These are phyloP conservation scores for Smittia aterrima DNA, from an alignment of 2,888 invertebrate genomes.

Conservation along the genomic window DNA sequence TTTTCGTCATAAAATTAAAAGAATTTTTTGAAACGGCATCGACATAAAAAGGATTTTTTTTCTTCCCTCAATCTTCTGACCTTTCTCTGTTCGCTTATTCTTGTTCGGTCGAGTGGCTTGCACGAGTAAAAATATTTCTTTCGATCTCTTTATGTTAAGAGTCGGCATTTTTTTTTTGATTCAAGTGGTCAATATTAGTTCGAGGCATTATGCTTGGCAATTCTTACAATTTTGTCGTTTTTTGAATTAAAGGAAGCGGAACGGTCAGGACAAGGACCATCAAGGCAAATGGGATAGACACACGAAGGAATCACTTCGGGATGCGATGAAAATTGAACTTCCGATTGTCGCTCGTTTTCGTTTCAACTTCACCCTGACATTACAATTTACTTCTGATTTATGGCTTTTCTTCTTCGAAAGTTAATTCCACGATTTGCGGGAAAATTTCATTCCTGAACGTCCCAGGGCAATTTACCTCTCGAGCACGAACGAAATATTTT, in stretches of 20 bases:
- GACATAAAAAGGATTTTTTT: constrained; percentile 21
- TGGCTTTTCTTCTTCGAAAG: neutral
- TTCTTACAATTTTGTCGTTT: neutral
- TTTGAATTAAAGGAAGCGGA: neutral
- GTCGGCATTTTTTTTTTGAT: constrained; percentile 15
- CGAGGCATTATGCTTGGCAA: constrained; percentile 2
- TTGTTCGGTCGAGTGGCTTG: neutral
- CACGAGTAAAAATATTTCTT: neutral
- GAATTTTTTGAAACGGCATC: constrained; percentile 19
- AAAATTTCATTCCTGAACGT: neutral
- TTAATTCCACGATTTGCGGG: constrained; percentile 4
- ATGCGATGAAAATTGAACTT: constrained; percentile 14
- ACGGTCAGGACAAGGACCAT: neutral
- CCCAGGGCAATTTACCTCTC: neutral
- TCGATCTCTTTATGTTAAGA: neutral
- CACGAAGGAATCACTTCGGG: neutral
- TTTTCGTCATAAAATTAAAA: constrained; percentile 22
- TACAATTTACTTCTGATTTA: constrained; percentile 25
- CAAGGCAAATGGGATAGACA: neutral
- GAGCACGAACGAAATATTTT: neutral
- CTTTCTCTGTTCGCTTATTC: neutral
- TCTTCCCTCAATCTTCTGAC: neutral
- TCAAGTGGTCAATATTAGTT: constrained; percentile 27
- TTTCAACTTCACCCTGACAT: neutral
- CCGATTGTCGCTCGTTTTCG: constrained; percentile 9